phyloP scores from a whole-genome alignment of 1,140 invertebrate species.

The Laodelphax striatellus region DNA sequence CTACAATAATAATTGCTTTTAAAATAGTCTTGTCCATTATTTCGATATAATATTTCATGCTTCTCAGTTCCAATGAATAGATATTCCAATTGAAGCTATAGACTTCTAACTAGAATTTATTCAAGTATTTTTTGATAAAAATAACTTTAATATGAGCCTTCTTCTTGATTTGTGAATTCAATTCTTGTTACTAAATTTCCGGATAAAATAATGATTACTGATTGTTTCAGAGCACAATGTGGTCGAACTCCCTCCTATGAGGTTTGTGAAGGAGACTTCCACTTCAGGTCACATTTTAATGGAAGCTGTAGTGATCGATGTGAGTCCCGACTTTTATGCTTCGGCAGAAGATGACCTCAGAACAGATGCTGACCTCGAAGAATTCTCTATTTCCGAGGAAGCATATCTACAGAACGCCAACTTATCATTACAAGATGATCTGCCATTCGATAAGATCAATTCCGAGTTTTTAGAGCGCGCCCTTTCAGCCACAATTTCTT shows the following conservation, averaged over 20 bases:
- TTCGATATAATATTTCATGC: too few relatives aligned
- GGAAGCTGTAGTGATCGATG: slow-evolving; percentile 85
- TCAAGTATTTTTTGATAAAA: too few relatives aligned
- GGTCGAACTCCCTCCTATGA: slow-evolving; percentile 73
- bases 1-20: too few relatives aligned
- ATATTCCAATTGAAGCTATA: too few relatives aligned
- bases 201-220: too few relatives aligned
- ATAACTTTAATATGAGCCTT: too few relatives aligned
- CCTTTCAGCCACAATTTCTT: slow-evolving; percentile 18
- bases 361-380: slow-evolving; percentile 75
- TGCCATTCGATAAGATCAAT: slow-evolving; percentile 29
- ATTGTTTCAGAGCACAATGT: slow-evolving; percentile 57
- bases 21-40: too few relatives aligned
- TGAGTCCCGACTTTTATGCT: slow-evolving; percentile 67
- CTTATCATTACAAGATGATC: slow-evolving; percentile 31
- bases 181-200: neutral
- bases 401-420: slow-evolving; percentile 6
- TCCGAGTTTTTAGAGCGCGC: slow-evolving; percentile 30
- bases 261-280: slow-evolving; percentile 80
- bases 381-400: slow-evolving; percentile 62
- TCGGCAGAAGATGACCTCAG: slow-evolving; percentile 63
- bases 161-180: too few relatives aligned
- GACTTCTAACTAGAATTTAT: too few relatives aligned
- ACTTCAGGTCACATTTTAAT: slow-evolving; percentile 74
- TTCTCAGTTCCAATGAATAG: too few relatives aligned